Percentiles rank a stretch among this genome's conserved stretches.
phyloP scores from a whole-genome alignment of 2,888 invertebrate genomes.

The Ceramica pisi region DNA sequence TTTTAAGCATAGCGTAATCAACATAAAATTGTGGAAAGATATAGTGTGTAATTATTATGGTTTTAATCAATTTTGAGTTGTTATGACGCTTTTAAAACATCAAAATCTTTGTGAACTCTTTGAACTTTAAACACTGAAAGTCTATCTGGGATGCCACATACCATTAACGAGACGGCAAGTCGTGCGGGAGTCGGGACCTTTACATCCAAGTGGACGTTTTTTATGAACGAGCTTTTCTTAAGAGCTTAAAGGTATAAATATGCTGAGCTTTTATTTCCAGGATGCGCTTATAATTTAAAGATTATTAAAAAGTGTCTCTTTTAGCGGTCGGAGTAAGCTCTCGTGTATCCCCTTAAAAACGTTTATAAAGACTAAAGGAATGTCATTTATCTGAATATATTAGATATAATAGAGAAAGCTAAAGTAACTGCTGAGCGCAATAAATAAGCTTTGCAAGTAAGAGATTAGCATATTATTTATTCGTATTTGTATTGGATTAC shows the following conservation, averaged over 20 bases:
- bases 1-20: constrained; percentile 19
- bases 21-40: constrained; percentile 18
- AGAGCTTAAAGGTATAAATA: constrained; percentile 73
- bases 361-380: constrained; percentile 16
- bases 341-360: too few relatives aligned
- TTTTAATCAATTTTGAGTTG: constrained; percentile 46
- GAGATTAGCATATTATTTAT: background rate
- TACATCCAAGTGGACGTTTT: constrained; percentile 18
- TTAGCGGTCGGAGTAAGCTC: constrained; percentile 7
- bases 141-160: constrained; percentile 1
- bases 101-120: constrained; percentile 42
- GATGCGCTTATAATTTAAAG: constrained; percentile 44
- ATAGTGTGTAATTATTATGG: constrained; percentile 28
- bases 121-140: constrained; percentile 42
- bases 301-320: constrained; percentile 19
- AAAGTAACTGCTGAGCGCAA: background rate
- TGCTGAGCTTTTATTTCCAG: constrained; percentile 69
- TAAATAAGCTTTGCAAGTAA: background rate
- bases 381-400: background rate
- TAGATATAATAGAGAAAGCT: background rate
- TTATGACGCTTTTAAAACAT: constrained; percentile 22
- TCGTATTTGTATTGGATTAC: background rate
- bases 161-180: constrained; percentile 15
- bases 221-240: constrained; percentile 45
- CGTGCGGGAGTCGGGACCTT: constrained; percentile 25